These are phyloP conservation scores for Gobiocypris rarus DNA, from an alignment of 2,113 vertebrate species.

Conservation along the genomic window DNA sequence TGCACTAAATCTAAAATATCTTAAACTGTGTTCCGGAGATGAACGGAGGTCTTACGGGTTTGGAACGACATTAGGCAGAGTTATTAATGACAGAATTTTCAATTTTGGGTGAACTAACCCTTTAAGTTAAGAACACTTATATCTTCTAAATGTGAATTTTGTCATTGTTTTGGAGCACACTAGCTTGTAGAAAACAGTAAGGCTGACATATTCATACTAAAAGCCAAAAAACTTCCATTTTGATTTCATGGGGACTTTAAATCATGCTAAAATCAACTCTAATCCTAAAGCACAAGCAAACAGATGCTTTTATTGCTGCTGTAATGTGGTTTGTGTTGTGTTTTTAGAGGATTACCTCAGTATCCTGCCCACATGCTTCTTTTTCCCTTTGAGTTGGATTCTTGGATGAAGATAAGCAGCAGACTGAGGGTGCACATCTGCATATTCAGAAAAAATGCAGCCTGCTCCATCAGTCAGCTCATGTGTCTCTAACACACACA, in stretches of 20 bases:
- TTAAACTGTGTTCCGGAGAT: too few species aligned
- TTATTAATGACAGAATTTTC: too few species aligned
- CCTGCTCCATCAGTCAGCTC: conserved; percentile 25
- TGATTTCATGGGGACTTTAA: background rate
- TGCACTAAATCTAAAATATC: too few species aligned
- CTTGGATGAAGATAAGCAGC: conserved; percentile 11
- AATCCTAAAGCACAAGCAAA: background rate
- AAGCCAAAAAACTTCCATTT: too few species aligned
- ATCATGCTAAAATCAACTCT: background rate
- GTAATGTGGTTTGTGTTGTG: background rate
- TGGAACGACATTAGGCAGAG: too few species aligned
- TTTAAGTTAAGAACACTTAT: too few species aligned
- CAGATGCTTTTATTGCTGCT: background rate
- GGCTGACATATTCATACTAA: too few species aligned
- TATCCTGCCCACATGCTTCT: background rate
- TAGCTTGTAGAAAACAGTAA: too few species aligned
- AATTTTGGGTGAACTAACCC: too few species aligned
- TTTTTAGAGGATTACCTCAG: background rate
- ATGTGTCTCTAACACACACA: conserved; percentile 19
- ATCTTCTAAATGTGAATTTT: too few species aligned
- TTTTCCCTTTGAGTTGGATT: background rate
- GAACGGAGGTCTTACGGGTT: too few species aligned
- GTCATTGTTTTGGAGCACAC: too few species aligned
- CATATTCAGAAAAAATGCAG: conserved; percentile 43
- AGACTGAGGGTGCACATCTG: conserved; percentile 37